Percentiles rank a stretch among this genome's conserved stretches.
phyloP scores from a whole-genome alignment of 2,113 vertebrate species.

The Donacobius atricapilla region DNA sequence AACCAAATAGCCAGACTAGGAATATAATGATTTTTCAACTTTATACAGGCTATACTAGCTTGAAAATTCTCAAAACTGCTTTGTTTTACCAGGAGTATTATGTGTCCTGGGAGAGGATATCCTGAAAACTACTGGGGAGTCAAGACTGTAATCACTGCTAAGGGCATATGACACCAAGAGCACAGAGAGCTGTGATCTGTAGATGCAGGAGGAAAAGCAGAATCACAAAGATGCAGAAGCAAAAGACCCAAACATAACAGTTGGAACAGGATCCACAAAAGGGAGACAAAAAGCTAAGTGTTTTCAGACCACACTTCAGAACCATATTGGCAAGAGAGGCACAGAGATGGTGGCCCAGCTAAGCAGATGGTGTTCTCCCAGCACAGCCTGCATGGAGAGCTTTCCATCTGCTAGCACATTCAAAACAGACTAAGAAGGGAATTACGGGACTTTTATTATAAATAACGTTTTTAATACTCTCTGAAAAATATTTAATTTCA shows the following conservation, averaged over 20 bases:
- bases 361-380: conserved; percentile 36
- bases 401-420: not conserved
- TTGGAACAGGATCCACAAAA: not conserved
- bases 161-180: not conserved
- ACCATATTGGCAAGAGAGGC: not conserved
- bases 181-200: not conserved
- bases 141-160: not conserved
- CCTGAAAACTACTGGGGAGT: not conserved
- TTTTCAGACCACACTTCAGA: not conserved
- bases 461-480: not conserved
- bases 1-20: not conserved
- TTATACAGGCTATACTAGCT: not conserved
- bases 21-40: not conserved
- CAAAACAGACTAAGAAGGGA: not conserved
- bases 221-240: not conserved
- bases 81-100: not conserved
- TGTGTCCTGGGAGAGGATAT: not conserved
- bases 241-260: not conserved
- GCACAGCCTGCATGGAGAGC: not conserved
- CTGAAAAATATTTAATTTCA: conserved; percentile 26
- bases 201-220: not conserved
- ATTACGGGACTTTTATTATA: not conserved
- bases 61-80: not conserved
- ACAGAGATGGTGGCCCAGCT: not conserved
- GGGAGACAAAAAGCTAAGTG: not conserved